phyloP scores from a whole-genome alignment of 2,888 invertebrate species.

The Aspidapion aeneum region DNA sequence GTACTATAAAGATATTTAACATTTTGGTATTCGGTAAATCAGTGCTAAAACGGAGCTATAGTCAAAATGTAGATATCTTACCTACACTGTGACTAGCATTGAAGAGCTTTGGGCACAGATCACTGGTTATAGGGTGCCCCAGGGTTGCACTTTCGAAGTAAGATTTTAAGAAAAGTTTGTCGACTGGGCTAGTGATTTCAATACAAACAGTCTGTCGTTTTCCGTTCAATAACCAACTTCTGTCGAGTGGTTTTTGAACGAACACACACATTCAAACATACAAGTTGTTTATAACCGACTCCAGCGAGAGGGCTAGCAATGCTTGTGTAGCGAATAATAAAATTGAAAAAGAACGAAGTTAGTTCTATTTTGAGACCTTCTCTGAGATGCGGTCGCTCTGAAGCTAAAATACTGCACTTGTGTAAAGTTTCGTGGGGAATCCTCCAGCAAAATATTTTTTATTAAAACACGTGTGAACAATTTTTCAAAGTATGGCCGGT shows the following conservation, averaged over 20 bases:
- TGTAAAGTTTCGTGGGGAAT: slow-evolving; percentile 16
- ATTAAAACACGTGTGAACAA: not conserved
- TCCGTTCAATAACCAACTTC: not conserved
- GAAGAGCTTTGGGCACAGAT: too few relatives aligned
- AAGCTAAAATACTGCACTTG: slow-evolving; percentile 15
- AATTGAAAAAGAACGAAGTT: slow-evolving; percentile 9
- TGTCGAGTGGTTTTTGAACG: too few relatives aligned
- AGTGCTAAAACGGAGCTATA: too few relatives aligned
- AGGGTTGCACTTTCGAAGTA: too few relatives aligned
- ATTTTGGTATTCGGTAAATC: too few relatives aligned
- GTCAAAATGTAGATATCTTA: too few relatives aligned
- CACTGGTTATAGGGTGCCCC: too few relatives aligned
- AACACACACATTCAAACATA: too few relatives aligned
- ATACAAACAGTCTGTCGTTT: not conserved
- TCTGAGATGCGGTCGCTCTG: slow-evolving; percentile 12
- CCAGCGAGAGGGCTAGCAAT: slow-evolving; percentile 8
- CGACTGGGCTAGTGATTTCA: not conserved
- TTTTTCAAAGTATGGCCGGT: not conserved
- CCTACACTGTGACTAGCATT: too few relatives aligned
- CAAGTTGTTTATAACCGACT: slow-evolving; percentile 16
- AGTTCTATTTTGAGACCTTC: slow-evolving; percentile 18
- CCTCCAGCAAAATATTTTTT: not conserved
- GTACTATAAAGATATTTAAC: too few relatives aligned
- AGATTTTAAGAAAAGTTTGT: too few relatives aligned
- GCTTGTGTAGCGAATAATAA: slow-evolving; percentile 9